phyloP scores from a whole-genome alignment of 2,888 invertebrate genomes.

The Neria commutata region DNA sequence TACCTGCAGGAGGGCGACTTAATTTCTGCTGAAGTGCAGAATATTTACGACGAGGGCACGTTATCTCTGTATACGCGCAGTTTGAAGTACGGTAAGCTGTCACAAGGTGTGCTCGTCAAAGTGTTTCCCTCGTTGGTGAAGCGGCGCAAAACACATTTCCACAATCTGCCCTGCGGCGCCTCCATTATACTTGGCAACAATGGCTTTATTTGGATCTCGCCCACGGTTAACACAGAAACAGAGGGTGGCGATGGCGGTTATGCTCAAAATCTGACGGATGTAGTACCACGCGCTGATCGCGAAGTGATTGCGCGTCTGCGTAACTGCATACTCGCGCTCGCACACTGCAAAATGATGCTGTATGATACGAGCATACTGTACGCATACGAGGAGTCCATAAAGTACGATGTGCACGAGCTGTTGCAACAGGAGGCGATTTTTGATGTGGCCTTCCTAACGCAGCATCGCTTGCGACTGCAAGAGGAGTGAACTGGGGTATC shows the following conservation, averaged over 20 bases:
- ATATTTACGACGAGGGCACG: slow-evolving; percentile 87
- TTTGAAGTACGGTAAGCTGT: slow-evolving; percentile 94
- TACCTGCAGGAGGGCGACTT: slow-evolving; percentile 94
- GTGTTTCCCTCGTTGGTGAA: slow-evolving; percentile 92
- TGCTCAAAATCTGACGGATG: slow-evolving; percentile 75
- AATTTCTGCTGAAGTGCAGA: slow-evolving; percentile 95
- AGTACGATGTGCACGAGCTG: slow-evolving; percentile 79
- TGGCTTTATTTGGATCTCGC: slow-evolving; percentile 94
- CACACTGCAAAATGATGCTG: slow-evolving; percentile 85
- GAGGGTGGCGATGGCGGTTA: slow-evolving; percentile 75
- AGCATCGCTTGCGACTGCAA: slow-evolving; percentile 71
- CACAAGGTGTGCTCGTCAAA: slow-evolving; percentile 86
- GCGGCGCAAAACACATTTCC: slow-evolving; percentile 94
- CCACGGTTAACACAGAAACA: slow-evolving; percentile 68
- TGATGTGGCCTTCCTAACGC: slow-evolving; percentile 80
- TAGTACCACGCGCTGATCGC: slow-evolving; percentile 74
- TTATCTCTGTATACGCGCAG: slow-evolving; percentile 94
- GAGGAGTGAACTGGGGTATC: slow-evolving; percentile 45
- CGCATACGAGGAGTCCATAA: slow-evolving; percentile 87
- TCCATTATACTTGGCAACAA: slow-evolving; percentile 95
- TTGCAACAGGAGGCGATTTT: slow-evolving; percentile 84
- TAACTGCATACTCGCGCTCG: slow-evolving; percentile 87
- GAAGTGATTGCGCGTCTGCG: slow-evolving; percentile 87
- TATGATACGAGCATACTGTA: slow-evolving; percentile 91
- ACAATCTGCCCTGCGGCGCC: slow-evolving; percentile 88